Evolutionary conservation across 2,113 vertebrate species (phyloP).

Genomic region (Gorsachius goisagi): DNA sequence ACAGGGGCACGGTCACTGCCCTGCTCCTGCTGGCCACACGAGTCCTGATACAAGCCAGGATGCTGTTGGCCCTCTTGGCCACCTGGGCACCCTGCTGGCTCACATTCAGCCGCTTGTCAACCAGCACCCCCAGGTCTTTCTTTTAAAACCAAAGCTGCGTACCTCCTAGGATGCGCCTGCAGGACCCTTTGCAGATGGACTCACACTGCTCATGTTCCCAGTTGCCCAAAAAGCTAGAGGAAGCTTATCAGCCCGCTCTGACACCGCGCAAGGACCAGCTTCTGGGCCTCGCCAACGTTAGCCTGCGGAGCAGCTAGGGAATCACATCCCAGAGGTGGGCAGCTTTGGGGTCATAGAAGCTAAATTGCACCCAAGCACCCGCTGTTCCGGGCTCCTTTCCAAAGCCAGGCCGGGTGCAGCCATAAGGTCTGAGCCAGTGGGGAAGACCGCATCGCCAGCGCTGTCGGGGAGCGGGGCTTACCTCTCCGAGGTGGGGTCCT

Average conservation of each 20-base stretch:
- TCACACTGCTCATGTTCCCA: background rate
- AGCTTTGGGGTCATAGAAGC: background rate
- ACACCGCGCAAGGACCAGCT: background rate
- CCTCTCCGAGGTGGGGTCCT: constrained; percentile 87
- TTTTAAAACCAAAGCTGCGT: background rate
- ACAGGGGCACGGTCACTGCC: too few species aligned
- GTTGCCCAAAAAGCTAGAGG: background rate
- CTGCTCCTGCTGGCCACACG: too few species aligned
- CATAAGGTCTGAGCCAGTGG: background rate
- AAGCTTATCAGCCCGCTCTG: background rate
- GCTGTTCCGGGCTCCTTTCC: background rate
- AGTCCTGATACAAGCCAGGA: too few species aligned
- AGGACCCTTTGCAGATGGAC: background rate
- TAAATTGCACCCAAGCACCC: background rate
- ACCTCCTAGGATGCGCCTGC: background rate
- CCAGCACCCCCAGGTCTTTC: too few species aligned
- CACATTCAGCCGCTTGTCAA: too few species aligned
- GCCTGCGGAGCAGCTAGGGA: background rate
- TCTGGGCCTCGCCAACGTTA: background rate
- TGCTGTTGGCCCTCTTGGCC: too few species aligned
- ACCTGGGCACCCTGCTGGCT: too few species aligned
- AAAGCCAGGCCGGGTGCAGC: background rate
- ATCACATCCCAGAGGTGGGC: accelerated
- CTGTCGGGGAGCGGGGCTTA: background rate
- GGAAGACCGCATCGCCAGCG: background rate